Evolutionary conservation across 2,113 vertebrate genomes (phyloP).

Genomic region (Amblyopsis rosae): DNA sequence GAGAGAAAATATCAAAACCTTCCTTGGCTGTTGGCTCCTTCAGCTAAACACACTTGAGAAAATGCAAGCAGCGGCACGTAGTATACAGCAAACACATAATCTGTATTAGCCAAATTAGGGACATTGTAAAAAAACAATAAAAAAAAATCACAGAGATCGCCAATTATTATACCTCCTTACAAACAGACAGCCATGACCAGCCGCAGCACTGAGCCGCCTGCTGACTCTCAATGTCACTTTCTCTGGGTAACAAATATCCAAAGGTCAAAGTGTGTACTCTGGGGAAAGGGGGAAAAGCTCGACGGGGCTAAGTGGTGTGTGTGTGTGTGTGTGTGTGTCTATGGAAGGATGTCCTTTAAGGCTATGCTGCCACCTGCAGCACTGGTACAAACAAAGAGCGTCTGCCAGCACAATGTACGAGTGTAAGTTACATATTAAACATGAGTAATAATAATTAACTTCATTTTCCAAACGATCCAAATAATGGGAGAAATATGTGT

Average conservation of each 20-base stretch:
- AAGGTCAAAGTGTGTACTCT: constrained; percentile 79
- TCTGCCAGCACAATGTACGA: constrained; percentile 8
- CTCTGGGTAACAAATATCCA: constrained; percentile 79
- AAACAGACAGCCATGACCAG: constrained; percentile 62
- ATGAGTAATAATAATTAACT: too few relatives aligned
- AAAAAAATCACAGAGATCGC: constrained; percentile 63
- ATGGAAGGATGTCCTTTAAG: constrained; percentile 69
- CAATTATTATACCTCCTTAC: constrained; percentile 78
- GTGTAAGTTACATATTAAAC: too few relatives aligned
- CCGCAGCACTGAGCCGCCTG: constrained; percentile 65
- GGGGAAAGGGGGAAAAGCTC: constrained; percentile 61
- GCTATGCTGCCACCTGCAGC: constrained; percentile 77
- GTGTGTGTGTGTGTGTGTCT: constrained; percentile 31
- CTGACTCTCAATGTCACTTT: constrained; percentile 77
- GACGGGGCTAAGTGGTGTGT: constrained; percentile 56
- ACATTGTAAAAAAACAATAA: constrained; percentile 36
- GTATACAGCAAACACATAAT: constrained; percentile 67
- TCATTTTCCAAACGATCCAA: background rate
- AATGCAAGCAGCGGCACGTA: constrained; percentile 67
- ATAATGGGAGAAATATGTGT: background rate
- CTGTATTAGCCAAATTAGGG: constrained; percentile 70
- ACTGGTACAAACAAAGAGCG: constrained; percentile 59
- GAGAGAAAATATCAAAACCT: constrained; percentile 65
- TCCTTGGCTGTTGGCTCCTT: constrained; percentile 33
- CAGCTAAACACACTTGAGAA: constrained; percentile 58